Conservation (phyloP, 2,888 invertebrate genomes). For the Zeuzera pyrina region DNA sequence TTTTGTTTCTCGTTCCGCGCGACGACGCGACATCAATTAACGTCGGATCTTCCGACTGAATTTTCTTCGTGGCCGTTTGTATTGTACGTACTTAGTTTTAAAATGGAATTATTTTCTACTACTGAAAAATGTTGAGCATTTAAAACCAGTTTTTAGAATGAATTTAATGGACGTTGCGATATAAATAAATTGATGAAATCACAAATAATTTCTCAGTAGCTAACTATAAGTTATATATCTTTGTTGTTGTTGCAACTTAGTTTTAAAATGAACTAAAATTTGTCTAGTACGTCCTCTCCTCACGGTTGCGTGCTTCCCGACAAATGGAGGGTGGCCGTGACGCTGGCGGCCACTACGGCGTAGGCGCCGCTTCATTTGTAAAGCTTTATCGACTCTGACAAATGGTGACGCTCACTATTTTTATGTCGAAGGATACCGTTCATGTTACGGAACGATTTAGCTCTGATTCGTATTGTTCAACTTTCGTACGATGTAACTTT, state of each 20-base stretch:
- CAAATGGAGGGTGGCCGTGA: constrained; percentile 47
- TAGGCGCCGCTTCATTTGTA: constrained; percentile 60
- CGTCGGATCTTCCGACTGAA: constrained; percentile 57
- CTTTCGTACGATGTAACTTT: background rate
- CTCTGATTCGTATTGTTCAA: constrained; percentile 8
- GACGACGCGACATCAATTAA: constrained; percentile 71
- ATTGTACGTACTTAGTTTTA: constrained; percentile 52
- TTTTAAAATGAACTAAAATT: constrained; percentile 43
- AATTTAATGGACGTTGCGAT: background rate
- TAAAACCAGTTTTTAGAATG: constrained; percentile 18
- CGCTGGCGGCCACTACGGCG: constrained; percentile 35
- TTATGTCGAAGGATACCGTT: constrained; percentile 45
- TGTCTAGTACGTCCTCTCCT: constrained; percentile 44
- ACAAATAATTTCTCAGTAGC: too few species aligned
- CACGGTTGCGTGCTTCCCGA: constrained; percentile 49
- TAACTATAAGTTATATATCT: too few species aligned
- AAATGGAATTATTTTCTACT: constrained; percentile 41
- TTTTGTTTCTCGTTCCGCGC: constrained; percentile 65
- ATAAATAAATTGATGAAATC: too few species aligned
- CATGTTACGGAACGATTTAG: constrained; percentile 25
- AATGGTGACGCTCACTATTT: constrained; percentile 54
- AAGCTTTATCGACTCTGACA: constrained; percentile 61
- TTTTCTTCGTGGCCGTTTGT: constrained; percentile 55
- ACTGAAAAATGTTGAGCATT: constrained; percentile 25
- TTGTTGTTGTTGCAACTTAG: constrained; percentile 20